Conservation (phyloP, 2,888 invertebrate genomes). For the Belgica antarctica region DNA sequence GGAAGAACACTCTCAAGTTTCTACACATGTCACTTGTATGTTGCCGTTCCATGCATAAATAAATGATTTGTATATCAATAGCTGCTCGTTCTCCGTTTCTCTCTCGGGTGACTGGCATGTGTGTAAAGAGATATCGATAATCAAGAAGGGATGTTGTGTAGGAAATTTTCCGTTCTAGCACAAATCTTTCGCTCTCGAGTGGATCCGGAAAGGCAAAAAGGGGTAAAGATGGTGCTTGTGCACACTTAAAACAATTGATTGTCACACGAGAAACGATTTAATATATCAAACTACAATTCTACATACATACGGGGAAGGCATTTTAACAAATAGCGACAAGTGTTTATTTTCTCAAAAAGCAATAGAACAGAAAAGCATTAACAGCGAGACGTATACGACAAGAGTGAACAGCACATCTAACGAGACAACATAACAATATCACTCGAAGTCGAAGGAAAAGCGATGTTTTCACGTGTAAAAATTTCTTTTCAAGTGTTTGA, state of each 20-base stretch:
- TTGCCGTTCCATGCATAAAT: slow-evolving; percentile 14
- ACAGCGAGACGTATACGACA: slow-evolving; percentile 17
- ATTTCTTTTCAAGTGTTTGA: slow-evolving; percentile 19
- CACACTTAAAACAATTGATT: slow-evolving; percentile 38
- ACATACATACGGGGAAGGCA: slow-evolving; percentile 34
- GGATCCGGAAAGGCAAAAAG: background rate
- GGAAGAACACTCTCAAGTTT: background rate
- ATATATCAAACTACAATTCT: slow-evolving; percentile 31
- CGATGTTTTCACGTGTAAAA: slow-evolving; percentile 39
- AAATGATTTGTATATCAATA: slow-evolving; percentile 27
- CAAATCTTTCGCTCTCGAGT: background rate
- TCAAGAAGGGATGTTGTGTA: background rate
- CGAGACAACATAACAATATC: slow-evolving; percentile 43
- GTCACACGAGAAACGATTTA: slow-evolving; percentile 34
- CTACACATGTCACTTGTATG: slow-evolving; percentile 3
- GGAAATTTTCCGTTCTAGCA: background rate
- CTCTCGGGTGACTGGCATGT: background rate
- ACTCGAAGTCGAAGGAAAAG: slow-evolving; percentile 38
- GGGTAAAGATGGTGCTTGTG: background rate
- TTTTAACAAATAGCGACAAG: slow-evolving; percentile 44
- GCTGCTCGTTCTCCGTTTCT: background rate
- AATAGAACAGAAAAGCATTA: slow-evolving; percentile 40
- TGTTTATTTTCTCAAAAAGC: slow-evolving; percentile 44
- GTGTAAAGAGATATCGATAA: slow-evolving; percentile 6
- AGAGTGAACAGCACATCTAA: slow-evolving; percentile 36